Evolutionary conservation across 2,113 vertebrate species (phyloP), one percentile per base, ranked within the genome.

Genomic region (Hyla sarda): DNA sequence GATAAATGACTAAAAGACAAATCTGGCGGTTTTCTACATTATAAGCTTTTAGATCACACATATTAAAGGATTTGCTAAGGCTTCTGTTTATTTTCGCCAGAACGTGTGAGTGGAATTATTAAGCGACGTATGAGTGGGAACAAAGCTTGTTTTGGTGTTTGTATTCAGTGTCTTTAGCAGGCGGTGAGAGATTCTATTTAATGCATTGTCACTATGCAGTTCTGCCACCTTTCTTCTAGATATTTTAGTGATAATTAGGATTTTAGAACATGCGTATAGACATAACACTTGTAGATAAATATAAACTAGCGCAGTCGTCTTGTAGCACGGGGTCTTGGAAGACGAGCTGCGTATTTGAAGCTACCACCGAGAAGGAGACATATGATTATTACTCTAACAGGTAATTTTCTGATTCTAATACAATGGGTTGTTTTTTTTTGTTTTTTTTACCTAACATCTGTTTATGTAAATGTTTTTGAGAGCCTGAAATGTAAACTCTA

Each of bases 1-100:
- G 34, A 76, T 50, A 48, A 50, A 76, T 50, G 12, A 48, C 73
- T 76, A 50, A 76, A 17, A 76, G 45, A 76, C n/a, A 19, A 30
- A 19, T 76, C 73, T 50, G 45, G 8, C 0, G 73, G 45, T 48
- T 28, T 69, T 17, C 47, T 30, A 25, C 73, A 76, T 50, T 76
- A 17, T 76, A 30, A 76, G 73, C 47, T 48, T 30, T 50, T 28
- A 30, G 73, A 50, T 76, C 73, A 37, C 76, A 79, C 76, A 79
- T 58, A 79, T 79, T 79, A 79, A 37, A 79, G 76, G 76, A 79
- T 79, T 79, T 79, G 76, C 32, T 58, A 79, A 78, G 76, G 76
- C 73, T 50, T 21, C n/a, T 76, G 73, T 76, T 76, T 76, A 76
- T 76, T 50, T 76, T 76, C 25, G 0, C 13, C 23, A 14, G 11